phyloP scores from a whole-genome alignment of 1,140 invertebrate genomes.

The Nixonia krombeini region DNA sequence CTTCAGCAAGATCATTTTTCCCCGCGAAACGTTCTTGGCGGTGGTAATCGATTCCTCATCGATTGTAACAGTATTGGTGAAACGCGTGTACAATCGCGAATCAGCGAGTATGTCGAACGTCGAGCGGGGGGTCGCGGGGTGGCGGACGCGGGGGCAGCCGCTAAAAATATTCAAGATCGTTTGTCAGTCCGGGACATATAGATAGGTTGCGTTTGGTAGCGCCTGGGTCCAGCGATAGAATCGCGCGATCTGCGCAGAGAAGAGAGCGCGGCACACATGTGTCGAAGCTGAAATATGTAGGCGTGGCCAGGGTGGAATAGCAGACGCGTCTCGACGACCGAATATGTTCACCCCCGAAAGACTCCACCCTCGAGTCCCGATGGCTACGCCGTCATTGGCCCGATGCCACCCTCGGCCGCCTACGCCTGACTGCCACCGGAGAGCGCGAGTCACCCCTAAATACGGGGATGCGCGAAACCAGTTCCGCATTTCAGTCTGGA shows the following conservation, averaged over 20 bases:
- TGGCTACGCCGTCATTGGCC: constrained; percentile 60
- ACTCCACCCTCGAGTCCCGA: constrained; percentile 67
- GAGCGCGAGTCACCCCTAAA: constrained; percentile 60
- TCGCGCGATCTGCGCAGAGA: constrained; percentile 53
- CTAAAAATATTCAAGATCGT: constrained; percentile 70
- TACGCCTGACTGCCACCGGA: constrained; percentile 48
- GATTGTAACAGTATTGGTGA: constrained; percentile 45
- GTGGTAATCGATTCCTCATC: constrained; percentile 45
- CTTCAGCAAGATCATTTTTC: constrained; percentile 34
- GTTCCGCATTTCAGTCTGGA: constrained; percentile 63
- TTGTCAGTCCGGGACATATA: constrained; percentile 67
- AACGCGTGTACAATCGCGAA: constrained; percentile 46
- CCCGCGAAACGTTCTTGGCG: constrained; percentile 30
- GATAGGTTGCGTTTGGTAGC: constrained; percentile 45
- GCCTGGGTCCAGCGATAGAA: constrained; percentile 39
- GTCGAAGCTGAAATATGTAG: constrained; percentile 73
- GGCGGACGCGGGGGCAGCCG: constrained; percentile 51
- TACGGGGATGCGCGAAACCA: constrained; percentile 58
- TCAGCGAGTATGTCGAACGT: constrained; percentile 58
- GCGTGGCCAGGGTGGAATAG: constrained; percentile 67
- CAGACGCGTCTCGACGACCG: constrained; percentile 68
- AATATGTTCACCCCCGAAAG: constrained; percentile 69
- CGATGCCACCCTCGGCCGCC: constrained; percentile 59
- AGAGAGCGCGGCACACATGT: constrained; percentile 64
- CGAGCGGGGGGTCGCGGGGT: constrained; percentile 43